Evolutionary conservation across 2,797 vertebrate genomes (phyloP).

Genomic region (Setipinna tenuifilis): DNA sequence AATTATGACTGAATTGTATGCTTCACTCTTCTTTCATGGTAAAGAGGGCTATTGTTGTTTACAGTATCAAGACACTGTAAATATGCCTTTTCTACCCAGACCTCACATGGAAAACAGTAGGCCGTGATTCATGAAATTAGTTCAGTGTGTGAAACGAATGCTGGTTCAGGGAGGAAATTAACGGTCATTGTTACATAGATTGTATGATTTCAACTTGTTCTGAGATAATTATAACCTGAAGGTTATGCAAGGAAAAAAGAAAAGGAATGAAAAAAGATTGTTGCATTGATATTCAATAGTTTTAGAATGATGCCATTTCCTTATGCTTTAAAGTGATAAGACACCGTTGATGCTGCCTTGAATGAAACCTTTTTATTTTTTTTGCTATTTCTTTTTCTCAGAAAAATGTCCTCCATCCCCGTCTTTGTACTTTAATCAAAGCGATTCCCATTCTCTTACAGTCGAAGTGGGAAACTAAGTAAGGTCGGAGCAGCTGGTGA

Average conservation of each 20-base stretch:
- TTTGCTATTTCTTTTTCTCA: neutral
- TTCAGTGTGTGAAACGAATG: neutral
- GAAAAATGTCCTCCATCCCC: no score
- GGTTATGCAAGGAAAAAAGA: neutral
- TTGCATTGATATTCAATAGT: neutral
- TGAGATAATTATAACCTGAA: slow-evolving; percentile 14
- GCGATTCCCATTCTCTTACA: neutral
- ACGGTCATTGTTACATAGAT: slow-evolving; percentile 7
- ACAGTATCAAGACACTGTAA: neutral
- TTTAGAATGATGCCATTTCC: neutral
- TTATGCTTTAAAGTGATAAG: neutral
- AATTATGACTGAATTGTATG: neutral
- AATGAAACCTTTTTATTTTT: slow-evolving; percentile 50
- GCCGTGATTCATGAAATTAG: neutral
- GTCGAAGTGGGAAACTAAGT: neutral
- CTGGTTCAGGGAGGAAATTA: neutral
- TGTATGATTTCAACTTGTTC: neutral
- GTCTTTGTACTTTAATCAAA: slow-evolving; percentile 6
- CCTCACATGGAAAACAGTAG: neutral
- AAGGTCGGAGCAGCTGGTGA: neutral
- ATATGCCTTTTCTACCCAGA: neutral
- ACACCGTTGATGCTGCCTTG: neutral
- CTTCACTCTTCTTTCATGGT: neutral
- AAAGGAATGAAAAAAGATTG: neutral
- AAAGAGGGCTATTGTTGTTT: slow-evolving; percentile 6